Base-by-base conservation (phyloP, 2,797 vertebrate genomes). In the Eidolon dupreanum region DNA sequence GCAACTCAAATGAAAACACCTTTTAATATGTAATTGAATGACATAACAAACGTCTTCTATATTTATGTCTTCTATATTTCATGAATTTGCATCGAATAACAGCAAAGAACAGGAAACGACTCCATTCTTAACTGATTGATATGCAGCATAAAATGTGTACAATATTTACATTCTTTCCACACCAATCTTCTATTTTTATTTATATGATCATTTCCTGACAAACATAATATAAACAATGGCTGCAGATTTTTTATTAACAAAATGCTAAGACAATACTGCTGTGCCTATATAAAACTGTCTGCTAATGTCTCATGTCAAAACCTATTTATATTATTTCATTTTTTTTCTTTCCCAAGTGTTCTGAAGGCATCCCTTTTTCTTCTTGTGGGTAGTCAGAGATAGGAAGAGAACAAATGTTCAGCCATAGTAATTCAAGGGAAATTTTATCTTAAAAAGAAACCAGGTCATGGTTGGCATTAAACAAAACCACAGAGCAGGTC, bases 231-330 rank as follows among this genome's bases (percentile, higher is more conserved):
- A 97, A 97, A 94, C 46, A 70, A 96, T 53, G 70, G 66, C 83
- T 88, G 51, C 68, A 95, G 88, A 88, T 90, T 97, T 97, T 98
- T 98, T 97, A 97, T 96, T 95, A 97, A 92, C 81, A 75, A 73
- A 92, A 26, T 84, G 43, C 53, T 94, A 97, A 92, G 74, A 94
- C 13, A 70, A 74, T 96, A 70, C 33, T 84, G 51, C 86, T 57
- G 5, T 55, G 92, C 24, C 88, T 95, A 88, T 83, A 57, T 94
- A 91, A 96, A 97, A 66, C 24, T 55, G 85, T 65, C 66, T 95
- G 96, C 68, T 98, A 98, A 97, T 96, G 88, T 92, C 96, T 96
- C 31, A 85, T 88, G 95, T 97, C 90, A 92, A 98, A 94, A 96
- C 26, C 59, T 96, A 97, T 98, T 96, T 61, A 28, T 70, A 59